Conservation (phyloP, 2,888 invertebrate genomes). For the Venusia cambrica region DNA sequence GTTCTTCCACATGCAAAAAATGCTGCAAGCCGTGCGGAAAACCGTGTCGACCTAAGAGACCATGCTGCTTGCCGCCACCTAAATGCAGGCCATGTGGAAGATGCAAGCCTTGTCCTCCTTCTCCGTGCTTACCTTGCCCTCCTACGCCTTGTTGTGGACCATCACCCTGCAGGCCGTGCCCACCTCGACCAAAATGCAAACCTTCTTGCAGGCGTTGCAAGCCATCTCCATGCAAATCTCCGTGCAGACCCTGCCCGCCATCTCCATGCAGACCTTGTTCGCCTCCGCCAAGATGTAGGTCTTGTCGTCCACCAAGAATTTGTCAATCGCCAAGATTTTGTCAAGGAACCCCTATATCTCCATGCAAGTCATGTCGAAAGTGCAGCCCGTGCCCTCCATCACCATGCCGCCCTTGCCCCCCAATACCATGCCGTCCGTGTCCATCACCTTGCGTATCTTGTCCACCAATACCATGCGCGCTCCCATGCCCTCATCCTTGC, state of each 20-base stretch:
- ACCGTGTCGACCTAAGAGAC: slow-evolving; percentile 30
- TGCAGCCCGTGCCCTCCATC: slow-evolving; percentile 20
- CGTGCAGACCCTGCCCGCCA: too few species aligned
- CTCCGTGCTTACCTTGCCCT: slow-evolving; percentile 27
- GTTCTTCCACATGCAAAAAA: slow-evolving; percentile 35
- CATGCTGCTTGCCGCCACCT: slow-evolving; percentile 26
- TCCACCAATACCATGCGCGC: slow-evolving; percentile 27
- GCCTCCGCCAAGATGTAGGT: too few species aligned
- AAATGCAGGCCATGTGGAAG: slow-evolving; percentile 21
- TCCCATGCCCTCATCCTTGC: slow-evolving; percentile 19
- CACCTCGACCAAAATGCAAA: too few species aligned
- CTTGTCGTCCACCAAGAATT: too few species aligned
- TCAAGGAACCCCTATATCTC: too few species aligned
- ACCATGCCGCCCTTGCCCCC: slow-evolving; percentile 28
- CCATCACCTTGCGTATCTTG: slow-evolving; percentile 23
- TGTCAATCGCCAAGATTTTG: too few species aligned
- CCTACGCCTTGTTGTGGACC: too few species aligned
- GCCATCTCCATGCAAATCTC: too few species aligned
- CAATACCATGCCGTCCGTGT: too few species aligned
- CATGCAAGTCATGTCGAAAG: slow-evolving; percentile 19
- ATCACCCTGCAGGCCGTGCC: too few species aligned
- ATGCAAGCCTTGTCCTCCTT: slow-evolving; percentile 20
- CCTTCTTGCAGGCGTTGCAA: too few species aligned
- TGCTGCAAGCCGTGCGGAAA: slow-evolving; percentile 37
- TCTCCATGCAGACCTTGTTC: too few species aligned